A percentile compares a stretch with the other conserved stretches of the same genome.
Conservation (phyloP, 2,113 vertebrate genomes). For the Tor tambroides region DNA sequence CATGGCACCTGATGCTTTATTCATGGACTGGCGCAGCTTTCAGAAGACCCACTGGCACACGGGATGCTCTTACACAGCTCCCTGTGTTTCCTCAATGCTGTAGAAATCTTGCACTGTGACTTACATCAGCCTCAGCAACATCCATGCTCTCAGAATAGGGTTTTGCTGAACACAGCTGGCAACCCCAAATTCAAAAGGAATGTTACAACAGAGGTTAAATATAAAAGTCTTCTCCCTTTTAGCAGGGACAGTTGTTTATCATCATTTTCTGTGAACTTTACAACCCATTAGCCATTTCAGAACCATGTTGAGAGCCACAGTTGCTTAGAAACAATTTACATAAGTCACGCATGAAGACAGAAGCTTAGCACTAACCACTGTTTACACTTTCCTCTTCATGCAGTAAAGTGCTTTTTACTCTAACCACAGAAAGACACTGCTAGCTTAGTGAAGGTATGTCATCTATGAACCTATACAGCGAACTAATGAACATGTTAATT, state of each 20-base stretch:
- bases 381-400: not conserved
- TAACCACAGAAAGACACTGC: not conserved
- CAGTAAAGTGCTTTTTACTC: not conserved
- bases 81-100: slow-evolving; percentile 9
- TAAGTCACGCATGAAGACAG: slow-evolving; percentile 24
- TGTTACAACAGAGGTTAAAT: not conserved
- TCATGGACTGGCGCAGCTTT: slow-evolving; percentile 38
- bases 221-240: not conserved
- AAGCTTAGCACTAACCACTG: slow-evolving; percentile 11
- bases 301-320: slow-evolving; percentile 28
- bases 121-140: not conserved
- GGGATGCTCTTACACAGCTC: not conserved
- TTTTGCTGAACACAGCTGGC: not conserved
- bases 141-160: not conserved
- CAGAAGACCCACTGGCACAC: slow-evolving; percentile 23
- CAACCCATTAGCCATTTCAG: slow-evolving; percentile 26
- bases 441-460: not conserved
- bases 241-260: slow-evolving; percentile 1
- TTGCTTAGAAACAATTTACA: slow-evolving; percentile 50
- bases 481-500: not conserved
- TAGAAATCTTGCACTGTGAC: slow-evolving; percentile 19
- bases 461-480: not conserved
- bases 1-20: slow-evolving; percentile 53
- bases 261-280: slow-evolving; percentile 17
- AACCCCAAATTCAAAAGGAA: not conserved